Conservation (phyloP, 2,888 invertebrate genomes). For the Acanthopleura granulata region DNA sequence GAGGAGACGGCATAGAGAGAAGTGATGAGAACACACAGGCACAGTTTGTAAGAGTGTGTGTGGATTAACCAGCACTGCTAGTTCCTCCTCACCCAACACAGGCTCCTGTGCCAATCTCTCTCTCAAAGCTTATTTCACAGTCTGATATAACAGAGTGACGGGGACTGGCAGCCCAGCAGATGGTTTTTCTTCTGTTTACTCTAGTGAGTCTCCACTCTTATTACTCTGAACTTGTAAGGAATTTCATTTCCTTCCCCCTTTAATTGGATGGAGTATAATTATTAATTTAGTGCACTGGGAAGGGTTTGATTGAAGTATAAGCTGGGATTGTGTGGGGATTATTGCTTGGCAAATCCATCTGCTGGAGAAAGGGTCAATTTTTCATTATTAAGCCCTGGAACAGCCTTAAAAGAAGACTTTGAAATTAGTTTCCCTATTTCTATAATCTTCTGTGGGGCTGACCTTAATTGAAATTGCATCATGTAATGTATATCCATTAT, state of each 20-base stretch:
- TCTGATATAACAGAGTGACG: too few species aligned
- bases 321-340: slow-evolving; percentile 11
- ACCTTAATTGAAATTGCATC: slow-evolving; percentile 18
- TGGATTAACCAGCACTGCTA: too few species aligned
- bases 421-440: slow-evolving; percentile 17
- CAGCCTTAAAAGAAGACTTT: slow-evolving; percentile 15
- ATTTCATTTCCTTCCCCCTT: slow-evolving; percentile 17
- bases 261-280: slow-evolving; percentile 17
- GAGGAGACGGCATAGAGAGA: too few species aligned
- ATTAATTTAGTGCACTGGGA: slow-evolving; percentile 17
- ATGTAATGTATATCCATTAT: slow-evolving; percentile 16
- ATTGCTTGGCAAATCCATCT: slow-evolving; percentile 10
- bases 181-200: slow-evolving; percentile 4
- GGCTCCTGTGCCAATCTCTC: too few species aligned
- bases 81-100: too few species aligned
- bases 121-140: too few species aligned
- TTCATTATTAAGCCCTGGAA: slow-evolving; percentile 7
- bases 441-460: slow-evolving; percentile 10
- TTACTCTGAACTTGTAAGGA: slow-evolving; percentile 17
- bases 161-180: too few species aligned
- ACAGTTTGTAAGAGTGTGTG: too few species aligned
- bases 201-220: neutral
- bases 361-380: slow-evolving; percentile 19
- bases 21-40: too few species aligned
- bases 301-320: slow-evolving; percentile 13